Evolutionary conservation across 2,113 vertebrate species (phyloP).

Genomic region (Nesoenas mayeri): DNA sequence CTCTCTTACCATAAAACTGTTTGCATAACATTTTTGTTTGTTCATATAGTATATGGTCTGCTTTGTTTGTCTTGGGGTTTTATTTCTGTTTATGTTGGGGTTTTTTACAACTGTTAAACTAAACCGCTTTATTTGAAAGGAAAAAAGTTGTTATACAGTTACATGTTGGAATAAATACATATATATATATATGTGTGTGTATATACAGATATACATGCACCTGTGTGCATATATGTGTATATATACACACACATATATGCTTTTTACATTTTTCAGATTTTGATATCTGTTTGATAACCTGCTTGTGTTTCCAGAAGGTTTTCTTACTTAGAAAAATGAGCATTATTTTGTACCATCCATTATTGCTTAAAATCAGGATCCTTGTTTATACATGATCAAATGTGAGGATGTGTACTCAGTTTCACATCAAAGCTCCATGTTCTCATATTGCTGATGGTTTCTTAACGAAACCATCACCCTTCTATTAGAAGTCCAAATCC

Average conservation of each 20-base stretch:
- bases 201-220: not conserved
- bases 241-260: not conserved
- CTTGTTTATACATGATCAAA: slow-evolving; percentile 39
- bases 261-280: slow-evolving; percentile 27
- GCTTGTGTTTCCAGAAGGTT: slow-evolving; percentile 69
- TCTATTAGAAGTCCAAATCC: slow-evolving; percentile 6
- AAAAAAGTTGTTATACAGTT: slow-evolving; percentile 35
- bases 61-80: slow-evolving; percentile 19
- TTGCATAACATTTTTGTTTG: slow-evolving; percentile 65
- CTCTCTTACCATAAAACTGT: slow-evolving; percentile 53
- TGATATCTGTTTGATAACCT: slow-evolving; percentile 44
- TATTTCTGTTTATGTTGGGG: not conserved
- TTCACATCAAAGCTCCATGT: slow-evolving; percentile 42
- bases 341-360: slow-evolving; percentile 34
- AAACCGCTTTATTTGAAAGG: slow-evolving; percentile 60
- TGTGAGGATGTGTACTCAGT: not conserved
- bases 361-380: slow-evolving; percentile 53
- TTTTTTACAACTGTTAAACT: slow-evolving; percentile 66
- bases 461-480: not conserved
- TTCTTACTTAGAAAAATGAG: slow-evolving; percentile 57
- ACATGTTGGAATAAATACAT: slow-evolving; percentile 44
- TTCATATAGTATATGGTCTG: slow-evolving; percentile 40
- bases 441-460: not conserved
- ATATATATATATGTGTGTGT: not conserved
- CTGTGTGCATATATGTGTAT: not conserved